A percentile compares a stretch with the other conserved stretches of the same genome.
These are phyloP conservation scores for Brienomyrus brachyistius DNA, from an alignment of 2,113 vertebrate species.

Conservation along the genomic window DNA sequence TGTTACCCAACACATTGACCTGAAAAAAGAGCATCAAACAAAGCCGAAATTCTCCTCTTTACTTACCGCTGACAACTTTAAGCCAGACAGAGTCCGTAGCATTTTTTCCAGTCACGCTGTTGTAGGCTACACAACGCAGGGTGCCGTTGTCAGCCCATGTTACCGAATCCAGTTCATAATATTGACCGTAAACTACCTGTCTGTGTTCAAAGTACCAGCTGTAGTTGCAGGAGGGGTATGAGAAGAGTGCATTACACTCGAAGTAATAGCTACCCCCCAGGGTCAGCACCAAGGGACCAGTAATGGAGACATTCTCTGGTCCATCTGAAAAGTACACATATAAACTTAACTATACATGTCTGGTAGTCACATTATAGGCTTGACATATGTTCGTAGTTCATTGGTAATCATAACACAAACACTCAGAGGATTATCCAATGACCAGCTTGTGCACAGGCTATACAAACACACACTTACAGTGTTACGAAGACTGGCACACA, in stretches of 20 bases:
- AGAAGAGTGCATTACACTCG: background rate
- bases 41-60: background rate
- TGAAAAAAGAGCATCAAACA: background rate
- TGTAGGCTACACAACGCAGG: background rate
- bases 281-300: background rate
- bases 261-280: background rate
- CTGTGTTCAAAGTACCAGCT: background rate
- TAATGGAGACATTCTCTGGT: background rate
- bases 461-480: background rate
- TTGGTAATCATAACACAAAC: background rate
- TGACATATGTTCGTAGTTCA: background rate
- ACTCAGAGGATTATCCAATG: background rate
- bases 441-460: background rate
- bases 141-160: background rate
- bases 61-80: background rate
- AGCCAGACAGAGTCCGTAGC: background rate
- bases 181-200: background rate
- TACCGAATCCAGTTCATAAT: background rate
- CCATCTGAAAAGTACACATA: conserved; percentile 1
- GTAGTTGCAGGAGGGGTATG: conserved; percentile 6
- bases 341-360: background rate
- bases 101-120: background rate
- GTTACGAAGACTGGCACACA: background rate
- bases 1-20: background rate
- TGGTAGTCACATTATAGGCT: background rate